phyloP scores from a whole-genome alignment of 2,113 vertebrate species.

The Chionomys nivalis region DNA sequence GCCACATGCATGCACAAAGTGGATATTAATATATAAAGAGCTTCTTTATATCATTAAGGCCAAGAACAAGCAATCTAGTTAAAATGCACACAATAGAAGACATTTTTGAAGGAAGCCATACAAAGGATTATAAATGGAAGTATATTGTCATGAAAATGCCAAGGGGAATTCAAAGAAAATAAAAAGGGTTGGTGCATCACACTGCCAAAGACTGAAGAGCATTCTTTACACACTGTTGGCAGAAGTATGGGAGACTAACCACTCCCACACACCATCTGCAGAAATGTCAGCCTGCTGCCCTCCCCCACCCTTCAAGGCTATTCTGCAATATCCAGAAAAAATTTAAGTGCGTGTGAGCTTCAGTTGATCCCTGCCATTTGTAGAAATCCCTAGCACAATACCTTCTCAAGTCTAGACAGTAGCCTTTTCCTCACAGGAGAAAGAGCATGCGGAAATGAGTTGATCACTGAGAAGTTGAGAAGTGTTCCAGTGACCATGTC shows the following conservation, averaged over 20 bases:
- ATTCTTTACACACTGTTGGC: not conserved
- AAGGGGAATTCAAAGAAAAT: conserved; percentile 11
- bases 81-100: conserved; percentile 7
- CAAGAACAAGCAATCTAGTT: conserved; percentile 7
- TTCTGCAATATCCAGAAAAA: not conserved
- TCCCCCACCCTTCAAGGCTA: not conserved
- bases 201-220: not conserved
- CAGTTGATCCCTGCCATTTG: not conserved
- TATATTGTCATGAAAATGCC: not conserved
- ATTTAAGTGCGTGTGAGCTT: not conserved
- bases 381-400: not conserved
- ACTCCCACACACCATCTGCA: not conserved
- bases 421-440: not conserved
- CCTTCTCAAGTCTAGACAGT: not conserved
- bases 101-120: conserved; percentile 28
- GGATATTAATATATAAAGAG: conserved; percentile 11
- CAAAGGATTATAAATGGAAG: conserved; percentile 25
- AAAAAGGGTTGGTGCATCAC: not conserved
- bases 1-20: not conserved
- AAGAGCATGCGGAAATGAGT: not conserved
- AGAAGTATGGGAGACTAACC: not conserved
- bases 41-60: not conserved
- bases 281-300: not conserved
- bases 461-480: not conserved
- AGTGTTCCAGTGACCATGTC: not conserved